Evolutionary conservation across 2,888 invertebrate genomes (phyloP).

Genomic region (Drosophila paracracens): DNA sequence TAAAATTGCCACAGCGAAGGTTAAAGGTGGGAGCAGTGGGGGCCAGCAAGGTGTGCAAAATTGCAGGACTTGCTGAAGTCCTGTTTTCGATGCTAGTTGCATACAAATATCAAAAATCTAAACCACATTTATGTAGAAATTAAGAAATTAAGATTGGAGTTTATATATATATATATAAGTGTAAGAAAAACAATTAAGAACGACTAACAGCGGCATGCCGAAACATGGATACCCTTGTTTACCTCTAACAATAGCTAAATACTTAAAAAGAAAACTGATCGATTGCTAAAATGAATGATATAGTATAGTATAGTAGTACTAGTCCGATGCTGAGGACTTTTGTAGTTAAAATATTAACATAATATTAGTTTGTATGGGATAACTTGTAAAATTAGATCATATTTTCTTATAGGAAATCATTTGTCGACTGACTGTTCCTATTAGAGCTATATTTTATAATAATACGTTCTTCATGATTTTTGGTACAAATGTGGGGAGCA

Average conservation of each 20-base stretch:
- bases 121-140: background rate
- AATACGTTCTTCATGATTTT: background rate
- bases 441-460: background rate
- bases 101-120: background rate
- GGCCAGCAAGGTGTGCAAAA: slow-evolving; percentile 26
- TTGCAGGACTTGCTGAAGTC: background rate
- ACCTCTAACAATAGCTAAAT: background rate
- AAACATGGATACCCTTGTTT: background rate
- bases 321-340: background rate
- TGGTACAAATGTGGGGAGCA: background rate
- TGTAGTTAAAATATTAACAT: too few species aligned
- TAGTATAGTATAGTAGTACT: background rate
- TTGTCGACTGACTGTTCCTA: background rate
- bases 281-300: fast-evolving
- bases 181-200: background rate
- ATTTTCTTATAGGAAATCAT: too few species aligned
- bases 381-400: too few species aligned
- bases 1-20: slow-evolving; percentile 30
- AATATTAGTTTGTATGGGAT: too few species aligned
- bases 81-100: background rate
- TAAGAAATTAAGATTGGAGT: background rate
- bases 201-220: background rate
- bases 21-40: background rate
- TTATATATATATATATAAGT: background rate
- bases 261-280: background rate